These are phyloP conservation scores for Neolamprologus ventralis DNA, from an alignment of 2,113 vertebrate genomes.

Conservation along the genomic window DNA sequence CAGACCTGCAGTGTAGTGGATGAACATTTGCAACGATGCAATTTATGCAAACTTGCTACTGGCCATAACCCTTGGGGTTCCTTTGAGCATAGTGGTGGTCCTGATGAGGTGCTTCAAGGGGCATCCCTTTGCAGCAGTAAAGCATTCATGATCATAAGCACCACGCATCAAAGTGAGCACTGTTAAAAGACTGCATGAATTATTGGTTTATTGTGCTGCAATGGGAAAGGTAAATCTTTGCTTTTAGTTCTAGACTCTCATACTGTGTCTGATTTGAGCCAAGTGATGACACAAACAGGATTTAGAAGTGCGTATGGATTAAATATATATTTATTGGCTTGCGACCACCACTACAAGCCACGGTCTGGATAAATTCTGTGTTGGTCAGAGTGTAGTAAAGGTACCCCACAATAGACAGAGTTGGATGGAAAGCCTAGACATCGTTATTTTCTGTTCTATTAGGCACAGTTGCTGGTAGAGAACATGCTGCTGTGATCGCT, in stretches of 20 bases:
- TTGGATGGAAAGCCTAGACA: neutral
- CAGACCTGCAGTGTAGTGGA: neutral
- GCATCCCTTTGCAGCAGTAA: neutral
- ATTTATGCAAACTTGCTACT: neutral
- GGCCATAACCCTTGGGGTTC: neutral
- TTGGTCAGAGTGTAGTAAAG: neutral
- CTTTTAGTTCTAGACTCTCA: neutral
- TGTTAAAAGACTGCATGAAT: neutral
- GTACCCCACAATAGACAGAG: neutral
- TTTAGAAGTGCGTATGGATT: neutral
- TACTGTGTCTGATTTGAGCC: neutral
- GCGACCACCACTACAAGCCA: neutral
- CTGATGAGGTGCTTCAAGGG: neutral
- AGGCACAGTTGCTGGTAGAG: neutral
- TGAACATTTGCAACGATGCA: neutral
- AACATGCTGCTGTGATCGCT: neutral
- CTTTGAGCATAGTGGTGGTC: neutral
- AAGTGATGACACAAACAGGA: neutral
- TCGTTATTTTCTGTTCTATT: neutral
- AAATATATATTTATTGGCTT: neutral
- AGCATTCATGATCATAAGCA: neutral
- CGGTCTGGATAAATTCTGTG: neutral
- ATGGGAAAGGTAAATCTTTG: neutral
- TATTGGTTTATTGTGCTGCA: neutral
- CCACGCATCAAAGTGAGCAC: neutral